Conservation (phyloP, 1,140 invertebrate genomes). For the Hermetia illucens region DNA sequence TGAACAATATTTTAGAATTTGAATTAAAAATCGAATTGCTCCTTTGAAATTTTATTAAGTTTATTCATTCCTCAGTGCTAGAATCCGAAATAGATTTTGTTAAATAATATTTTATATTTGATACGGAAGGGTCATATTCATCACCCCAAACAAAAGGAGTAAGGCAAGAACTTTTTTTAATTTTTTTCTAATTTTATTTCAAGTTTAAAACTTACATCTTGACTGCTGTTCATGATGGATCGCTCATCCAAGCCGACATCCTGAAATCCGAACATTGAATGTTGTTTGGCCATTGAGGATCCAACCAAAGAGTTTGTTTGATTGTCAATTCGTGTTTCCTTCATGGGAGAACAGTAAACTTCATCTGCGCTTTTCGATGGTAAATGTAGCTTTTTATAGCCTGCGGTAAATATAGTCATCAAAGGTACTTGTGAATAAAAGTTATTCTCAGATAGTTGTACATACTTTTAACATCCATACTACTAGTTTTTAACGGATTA, state of each 20-base stretch:
- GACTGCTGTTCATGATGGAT: conserved; percentile 19
- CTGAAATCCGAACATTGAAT: conserved; percentile 10
- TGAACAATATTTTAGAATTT: too few relatives aligned
- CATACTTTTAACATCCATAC: conserved; percentile 26
- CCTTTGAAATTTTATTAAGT: background rate
- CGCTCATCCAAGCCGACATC: conserved; percentile 17
- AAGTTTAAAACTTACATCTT: conserved; percentile 31
- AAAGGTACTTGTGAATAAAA: background rate
- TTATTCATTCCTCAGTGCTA: conserved; percentile 5
- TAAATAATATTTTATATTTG: conserved; percentile 7
- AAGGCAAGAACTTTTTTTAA: too few relatives aligned
- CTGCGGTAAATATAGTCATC: background rate
- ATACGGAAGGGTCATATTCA: conserved; percentile 6
- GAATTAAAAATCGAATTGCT: too few relatives aligned
- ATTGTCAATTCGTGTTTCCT: conserved; percentile 26
- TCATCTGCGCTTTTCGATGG: background rate
- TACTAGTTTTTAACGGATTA: conserved; percentile 26
- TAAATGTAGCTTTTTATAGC: background rate
- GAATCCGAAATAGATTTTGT: conserved; percentile 6
- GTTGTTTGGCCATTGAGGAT: conserved; percentile 11
- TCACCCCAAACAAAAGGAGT: background rate
- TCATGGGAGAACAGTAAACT: conserved; percentile 9
- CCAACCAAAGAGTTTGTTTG: conserved; percentile 10
- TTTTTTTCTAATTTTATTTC: background rate
- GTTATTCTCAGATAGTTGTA: conserved; percentile 3